Evolutionary conservation across 2,113 vertebrate genomes (phyloP), one percentile per base, ranked within the genome.

Genomic region (Hucho hucho): DNA sequence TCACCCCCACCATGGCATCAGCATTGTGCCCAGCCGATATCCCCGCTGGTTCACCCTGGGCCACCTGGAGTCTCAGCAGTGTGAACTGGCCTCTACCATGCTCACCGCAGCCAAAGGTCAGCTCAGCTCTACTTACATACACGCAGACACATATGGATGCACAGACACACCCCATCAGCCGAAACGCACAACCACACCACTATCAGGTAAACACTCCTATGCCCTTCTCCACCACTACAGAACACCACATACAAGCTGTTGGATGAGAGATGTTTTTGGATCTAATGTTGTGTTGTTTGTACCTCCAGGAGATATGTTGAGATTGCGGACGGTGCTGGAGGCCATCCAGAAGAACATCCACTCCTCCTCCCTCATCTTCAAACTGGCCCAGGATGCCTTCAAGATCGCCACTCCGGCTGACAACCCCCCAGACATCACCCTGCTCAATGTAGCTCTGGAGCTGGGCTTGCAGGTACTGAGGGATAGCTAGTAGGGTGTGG

Each of bases 311-410:
- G 97, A 99, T 84, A 97, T 98, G 94, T 88, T 97, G 87, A 93
- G 97, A 80, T 88, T 99, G 74, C 94, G 95, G 81, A 99, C 97
- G 0, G 97, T 99, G 81, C 93, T 99, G 78, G 98, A 99, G 85
- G 96, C 95, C 87, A 97, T 99, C 88, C 98, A 99, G 93, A 98
- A 99, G 83, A 97, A 99, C 89, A 98, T 99, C 87, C 98, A 99
- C 89, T 99, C 98, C 72, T 98, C 98, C 12, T 99, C 97, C 24
- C 92, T 99, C 83, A 98, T 99, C 92, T 99, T 99, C 89, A 99
- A 99, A 88, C 90, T 99, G 89, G 98, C 98, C 69, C 98, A 99
- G 85, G 98, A 99, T 0, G 98, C 98, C 0, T 99, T 99, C 86
- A 99, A 99, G 90, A 99, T 98, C 0, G 98, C 97, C 65, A 98